phyloP scores from a whole-genome alignment of 2,888 invertebrate genomes.

The Caenorhabditis becei region DNA sequence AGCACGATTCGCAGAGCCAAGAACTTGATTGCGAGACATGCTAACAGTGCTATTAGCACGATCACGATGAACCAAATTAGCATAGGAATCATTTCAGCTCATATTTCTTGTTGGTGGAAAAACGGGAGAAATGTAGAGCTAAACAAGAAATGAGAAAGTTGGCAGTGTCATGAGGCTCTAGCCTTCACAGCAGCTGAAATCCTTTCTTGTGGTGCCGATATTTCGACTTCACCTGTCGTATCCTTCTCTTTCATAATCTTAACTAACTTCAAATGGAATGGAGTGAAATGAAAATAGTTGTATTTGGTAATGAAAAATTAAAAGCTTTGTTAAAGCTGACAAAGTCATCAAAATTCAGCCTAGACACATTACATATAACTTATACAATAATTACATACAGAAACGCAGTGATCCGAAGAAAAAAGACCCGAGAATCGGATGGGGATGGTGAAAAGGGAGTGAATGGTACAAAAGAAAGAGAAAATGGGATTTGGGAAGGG shows the following conservation, averaged over 20 bases:
- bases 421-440: conserved; percentile 21
- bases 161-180: conserved; percentile 22
- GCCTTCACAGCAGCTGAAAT: conserved; percentile 23
- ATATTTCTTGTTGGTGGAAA: conserved; percentile 8
- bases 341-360: conserved; percentile 21
- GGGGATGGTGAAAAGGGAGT: neutral
- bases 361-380: conserved; percentile 16
- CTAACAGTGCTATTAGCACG: conserved; percentile 48
- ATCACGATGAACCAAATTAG: conserved; percentile 58
- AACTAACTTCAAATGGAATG: conserved; percentile 14
- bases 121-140: conserved; percentile 1
- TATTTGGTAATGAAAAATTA: neutral
- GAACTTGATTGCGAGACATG: conserved; percentile 54
- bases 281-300: neutral
- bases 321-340: conserved; percentile 25
- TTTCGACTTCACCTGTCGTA: conserved; percentile 33
- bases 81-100: conserved; percentile 54
- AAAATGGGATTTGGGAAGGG: conserved; percentile 26
- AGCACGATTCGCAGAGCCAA: conserved; percentile 51
- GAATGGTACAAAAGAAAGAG: conserved; percentile 21
- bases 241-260: conserved; percentile 11
- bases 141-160: conserved; percentile 10
- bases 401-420: conserved; percentile 39
- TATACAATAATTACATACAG: conserved; percentile 14
- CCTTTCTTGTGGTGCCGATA: conserved; percentile 9